Conservation (phyloP, 2,797 vertebrate species). For the Arrhamphus sclerolepis region DNA sequence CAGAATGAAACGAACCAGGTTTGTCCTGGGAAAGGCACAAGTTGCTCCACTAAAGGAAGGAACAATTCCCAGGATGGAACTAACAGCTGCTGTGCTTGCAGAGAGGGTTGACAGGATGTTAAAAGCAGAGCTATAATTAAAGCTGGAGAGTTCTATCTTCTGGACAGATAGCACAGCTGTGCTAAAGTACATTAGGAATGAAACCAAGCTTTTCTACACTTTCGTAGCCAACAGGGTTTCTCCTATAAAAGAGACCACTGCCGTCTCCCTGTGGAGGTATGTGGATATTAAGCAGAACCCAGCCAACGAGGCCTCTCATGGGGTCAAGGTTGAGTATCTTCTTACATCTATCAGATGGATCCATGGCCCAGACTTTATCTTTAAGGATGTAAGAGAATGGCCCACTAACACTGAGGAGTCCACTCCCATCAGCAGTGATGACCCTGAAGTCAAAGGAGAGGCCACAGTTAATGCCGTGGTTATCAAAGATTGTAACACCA, state of each 20-base stretch:
- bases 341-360: conserved; percentile 5
- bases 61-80: neutral
- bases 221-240: conserved; percentile 19
- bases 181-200: conserved; percentile 14
- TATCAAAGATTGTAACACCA: neutral
- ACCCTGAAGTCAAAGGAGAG: neutral
- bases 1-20: neutral
- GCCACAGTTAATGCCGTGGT: neutral
- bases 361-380: conserved; percentile 3
- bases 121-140: neutral
- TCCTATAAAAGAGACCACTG: neutral
- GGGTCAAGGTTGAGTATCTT: neutral
- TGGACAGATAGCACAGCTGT: conserved; percentile 18
- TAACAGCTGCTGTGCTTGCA: conserved; percentile 3
- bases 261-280: conserved; percentile 15
- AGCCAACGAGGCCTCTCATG: conserved; percentile 2
- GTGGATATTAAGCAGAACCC: conserved; percentile 7
- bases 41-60: conserved; percentile 3
- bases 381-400: neutral
- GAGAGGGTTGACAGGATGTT: neutral
- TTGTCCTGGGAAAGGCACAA: neutral
- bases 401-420: neutral
- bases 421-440: neutral
- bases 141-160: neutral
- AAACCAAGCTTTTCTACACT: conserved; percentile 10